These are phyloP conservation scores for Limnephilus lunatus DNA, from an alignment of 2,888 invertebrate genomes.

Conservation along the genomic window DNA sequence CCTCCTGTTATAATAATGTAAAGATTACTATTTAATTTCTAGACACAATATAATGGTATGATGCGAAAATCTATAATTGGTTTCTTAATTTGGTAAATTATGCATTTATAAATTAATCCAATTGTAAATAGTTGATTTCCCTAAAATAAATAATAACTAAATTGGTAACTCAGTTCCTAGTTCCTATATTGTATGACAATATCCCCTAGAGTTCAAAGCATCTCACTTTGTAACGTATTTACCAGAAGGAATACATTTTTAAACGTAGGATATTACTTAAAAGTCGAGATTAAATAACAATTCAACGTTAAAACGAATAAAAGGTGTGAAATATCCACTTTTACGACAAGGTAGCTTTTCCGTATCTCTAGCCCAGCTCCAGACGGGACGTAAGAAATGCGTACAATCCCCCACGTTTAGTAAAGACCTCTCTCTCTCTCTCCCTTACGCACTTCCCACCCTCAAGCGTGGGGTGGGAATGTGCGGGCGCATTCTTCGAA, in stretches of 20 bases:
- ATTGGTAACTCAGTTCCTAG: not conserved
- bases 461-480: slow-evolving; percentile 32
- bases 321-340: not conserved
- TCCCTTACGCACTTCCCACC: slow-evolving; percentile 17
- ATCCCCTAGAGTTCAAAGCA: not conserved
- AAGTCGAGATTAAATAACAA: not conserved
- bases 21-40: no score
- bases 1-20: no score
- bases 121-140: no score
- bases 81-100: no score
- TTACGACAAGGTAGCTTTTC: not conserved
- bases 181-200: not conserved
- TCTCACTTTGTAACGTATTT: not conserved
- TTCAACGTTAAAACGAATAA: not conserved
- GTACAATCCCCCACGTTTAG: not conserved
- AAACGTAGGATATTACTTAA: not conserved
- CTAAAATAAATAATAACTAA: no score
- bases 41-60: no score
- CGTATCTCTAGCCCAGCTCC: not conserved
- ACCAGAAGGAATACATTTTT: not conserved
- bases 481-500: slow-evolving; percentile 51
- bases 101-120: no score
- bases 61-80: no score
- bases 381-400: slow-evolving; percentile 28
- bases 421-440: slow-evolving; percentile 6